Percentiles rank a stretch among this genome's conserved stretches.
phyloP scores from a whole-genome alignment of 2,888 invertebrate species.

The Sphecodes monilicornis region DNA sequence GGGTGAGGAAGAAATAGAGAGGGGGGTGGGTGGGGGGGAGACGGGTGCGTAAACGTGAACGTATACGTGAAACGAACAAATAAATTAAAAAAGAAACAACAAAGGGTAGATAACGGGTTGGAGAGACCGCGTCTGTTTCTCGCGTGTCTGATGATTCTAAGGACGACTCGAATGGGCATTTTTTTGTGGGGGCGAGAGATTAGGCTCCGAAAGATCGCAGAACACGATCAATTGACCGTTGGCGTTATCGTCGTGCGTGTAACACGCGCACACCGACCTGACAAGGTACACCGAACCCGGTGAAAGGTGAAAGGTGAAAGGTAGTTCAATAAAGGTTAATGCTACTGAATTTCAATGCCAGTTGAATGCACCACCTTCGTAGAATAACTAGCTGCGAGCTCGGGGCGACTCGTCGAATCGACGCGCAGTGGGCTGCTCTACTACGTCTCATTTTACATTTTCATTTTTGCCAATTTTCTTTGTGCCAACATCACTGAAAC shows the following conservation, averaged over 20 bases:
- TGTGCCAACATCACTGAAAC: too few species aligned
- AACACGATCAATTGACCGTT: neutral
- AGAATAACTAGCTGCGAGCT: slow-evolving; percentile 15
- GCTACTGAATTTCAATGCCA: slow-evolving; percentile 38
- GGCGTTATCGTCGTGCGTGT: neutral
- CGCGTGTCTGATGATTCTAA: slow-evolving; percentile 5
- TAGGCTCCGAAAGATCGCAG: neutral
- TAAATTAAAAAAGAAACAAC: neutral
- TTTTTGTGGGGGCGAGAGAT: slow-evolving; percentile 44
- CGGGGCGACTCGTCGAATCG: neutral
- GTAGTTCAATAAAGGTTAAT: slow-evolving; percentile 47
- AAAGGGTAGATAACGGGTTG: slow-evolving; percentile 14
- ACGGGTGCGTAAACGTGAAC: neutral
- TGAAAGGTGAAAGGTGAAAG: neutral
- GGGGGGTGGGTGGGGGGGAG: too few species aligned
- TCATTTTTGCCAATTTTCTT: too few species aligned
- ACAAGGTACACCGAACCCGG: slow-evolving; percentile 35
- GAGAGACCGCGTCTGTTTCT: neutral
- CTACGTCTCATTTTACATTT: neutral
- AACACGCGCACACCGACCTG: slow-evolving; percentile 2
- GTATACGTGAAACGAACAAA: slow-evolving; percentile 1
- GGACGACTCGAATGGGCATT: slow-evolving; percentile 67
- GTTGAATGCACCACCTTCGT: slow-evolving; percentile 46
- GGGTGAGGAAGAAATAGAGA: neutral
- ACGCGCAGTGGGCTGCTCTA: neutral